Evolutionary conservation across 2,888 invertebrate species (phyloP).

Genomic region (Platycheirus albimanus): DNA sequence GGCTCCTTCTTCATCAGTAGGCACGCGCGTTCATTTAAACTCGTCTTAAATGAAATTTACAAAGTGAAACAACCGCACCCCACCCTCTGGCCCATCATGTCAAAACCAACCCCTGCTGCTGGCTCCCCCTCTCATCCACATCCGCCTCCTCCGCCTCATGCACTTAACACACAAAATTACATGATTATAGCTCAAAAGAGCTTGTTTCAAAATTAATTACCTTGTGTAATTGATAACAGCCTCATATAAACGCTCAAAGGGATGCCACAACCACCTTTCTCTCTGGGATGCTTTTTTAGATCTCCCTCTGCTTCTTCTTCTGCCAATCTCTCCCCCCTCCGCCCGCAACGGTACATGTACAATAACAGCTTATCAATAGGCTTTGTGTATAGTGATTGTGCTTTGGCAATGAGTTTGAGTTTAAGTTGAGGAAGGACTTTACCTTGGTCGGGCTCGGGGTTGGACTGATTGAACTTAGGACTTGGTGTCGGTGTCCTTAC

Average conservation of each 20-base stretch:
- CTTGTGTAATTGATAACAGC: slow-evolving; percentile 74
- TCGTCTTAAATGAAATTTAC: slow-evolving; percentile 72
- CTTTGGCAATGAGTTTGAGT: slow-evolving; percentile 33
- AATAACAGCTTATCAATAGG: slow-evolving; percentile 69
- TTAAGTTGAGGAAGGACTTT: not conserved
- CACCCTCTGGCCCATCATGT: slow-evolving; percentile 15
- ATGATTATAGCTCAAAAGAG: slow-evolving; percentile 73
- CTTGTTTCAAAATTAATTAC: slow-evolving; percentile 75
- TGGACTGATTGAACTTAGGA: slow-evolving; percentile 15
- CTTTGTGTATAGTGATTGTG: slow-evolving; percentile 54
- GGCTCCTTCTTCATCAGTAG: slow-evolving; percentile 63
- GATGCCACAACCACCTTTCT: slow-evolving; percentile 60
- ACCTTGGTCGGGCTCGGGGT: not conserved
- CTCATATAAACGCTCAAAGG: slow-evolving; percentile 74
- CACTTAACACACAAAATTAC: slow-evolving; percentile 73
- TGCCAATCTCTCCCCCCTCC: not conserved
- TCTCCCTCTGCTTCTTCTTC: no score
- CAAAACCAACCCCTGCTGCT: slow-evolving; percentile 2
- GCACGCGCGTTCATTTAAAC: slow-evolving; percentile 64
- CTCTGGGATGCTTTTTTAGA: slow-evolving; percentile 20
- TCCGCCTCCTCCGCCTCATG: slow-evolving; percentile 49
- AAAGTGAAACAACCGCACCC: slow-evolving; percentile 64
- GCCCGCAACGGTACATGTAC: no score
- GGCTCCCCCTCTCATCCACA: no score
- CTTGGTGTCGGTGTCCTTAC: slow-evolving; percentile 52